Evolutionary conservation across 2,113 vertebrate genomes (phyloP), one percentile per base, ranked within the genome.

Genomic region (Zapornia atra): DNA sequence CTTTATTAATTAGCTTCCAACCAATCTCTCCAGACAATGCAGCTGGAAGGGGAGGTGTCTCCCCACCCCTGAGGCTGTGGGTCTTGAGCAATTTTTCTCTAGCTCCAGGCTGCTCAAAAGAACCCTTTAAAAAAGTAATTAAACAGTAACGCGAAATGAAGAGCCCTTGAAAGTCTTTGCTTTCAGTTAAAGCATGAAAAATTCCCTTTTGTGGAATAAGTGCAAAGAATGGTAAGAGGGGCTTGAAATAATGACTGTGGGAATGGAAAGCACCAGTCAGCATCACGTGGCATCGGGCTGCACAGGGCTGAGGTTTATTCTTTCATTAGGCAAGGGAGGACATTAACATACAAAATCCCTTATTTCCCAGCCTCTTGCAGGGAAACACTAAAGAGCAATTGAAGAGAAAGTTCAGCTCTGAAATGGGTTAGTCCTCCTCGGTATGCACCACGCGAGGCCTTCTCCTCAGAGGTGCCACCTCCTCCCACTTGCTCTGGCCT

Each of bases 271-370:
- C 59, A 31, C 7, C 36, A 8, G 11, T 34, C 31, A 28, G 82
- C 12, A 4, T 15, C 28, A 18, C 15, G 4, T 4, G 12, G 48
- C 6, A 3, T 24, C 28, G 0, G 51, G 51, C 68, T 50, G 73
- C 0, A 2, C 25, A 66, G 81, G 51, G 68, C 54, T 70, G 64
- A 42, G 76, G 31, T 84, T 20, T 75, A 78, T 38, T 48, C 60
- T 31, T 73, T 78, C 46, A 24, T 83, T 83, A 5, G 9, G 28
- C 44, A 28, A 24, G 29, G 60, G 5, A 38, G 40, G 64, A 25
- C 9, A 64, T 31, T 54, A 86, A 22, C 40, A 12, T 38, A 60
- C 51, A 50, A 66, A 95, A 91, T 48, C 76, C 46, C 7, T 51
- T 33, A 14, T 83, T 94, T 68, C 34, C 3, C 3, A 46, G 33